Evolutionary conservation across 2,888 invertebrate genomes (phyloP).

Genomic region (Rugalucina vietnamica): DNA sequence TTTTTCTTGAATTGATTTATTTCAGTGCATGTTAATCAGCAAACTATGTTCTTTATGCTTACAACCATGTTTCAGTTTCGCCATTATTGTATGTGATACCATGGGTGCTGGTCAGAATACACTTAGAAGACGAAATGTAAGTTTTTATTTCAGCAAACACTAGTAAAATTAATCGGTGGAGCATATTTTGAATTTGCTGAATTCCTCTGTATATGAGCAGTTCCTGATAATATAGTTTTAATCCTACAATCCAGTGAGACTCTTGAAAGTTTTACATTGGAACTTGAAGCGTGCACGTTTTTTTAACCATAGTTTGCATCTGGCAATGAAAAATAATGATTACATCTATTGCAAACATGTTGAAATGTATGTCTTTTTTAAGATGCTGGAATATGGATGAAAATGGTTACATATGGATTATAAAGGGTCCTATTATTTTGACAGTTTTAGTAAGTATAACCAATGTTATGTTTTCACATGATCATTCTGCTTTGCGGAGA

Average conservation of each 20-base stretch:
- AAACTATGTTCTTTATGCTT: no score
- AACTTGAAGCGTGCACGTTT: no score
- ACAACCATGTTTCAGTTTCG: conserved; percentile 86
- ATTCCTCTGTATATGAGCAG: no score
- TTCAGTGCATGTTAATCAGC: no score
- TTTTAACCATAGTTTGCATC: no score
- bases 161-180: not conserved
- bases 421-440: conserved; percentile 87
- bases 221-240: no score
- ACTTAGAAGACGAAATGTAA: conserved; percentile 86
- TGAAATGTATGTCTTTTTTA: conserved; percentile 28
- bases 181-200: not conserved
- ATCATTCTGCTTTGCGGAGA: no score
- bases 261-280: no score
- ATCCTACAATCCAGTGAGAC: no score
- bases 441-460: conserved; percentile 86
- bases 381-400: conserved; percentile 88
- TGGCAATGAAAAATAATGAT: not conserved
- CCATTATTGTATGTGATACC: conserved; percentile 87
- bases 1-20: no score
- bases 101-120: conserved; percentile 87
- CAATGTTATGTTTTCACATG: no score
- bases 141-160: conserved; percentile 55
- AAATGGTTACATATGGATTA: conserved; percentile 86
- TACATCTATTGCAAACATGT: not conserved